These are phyloP conservation scores for Sebastes vulpes DNA, from an alignment of 2,797 vertebrate genomes.

Conservation along the genomic window DNA sequence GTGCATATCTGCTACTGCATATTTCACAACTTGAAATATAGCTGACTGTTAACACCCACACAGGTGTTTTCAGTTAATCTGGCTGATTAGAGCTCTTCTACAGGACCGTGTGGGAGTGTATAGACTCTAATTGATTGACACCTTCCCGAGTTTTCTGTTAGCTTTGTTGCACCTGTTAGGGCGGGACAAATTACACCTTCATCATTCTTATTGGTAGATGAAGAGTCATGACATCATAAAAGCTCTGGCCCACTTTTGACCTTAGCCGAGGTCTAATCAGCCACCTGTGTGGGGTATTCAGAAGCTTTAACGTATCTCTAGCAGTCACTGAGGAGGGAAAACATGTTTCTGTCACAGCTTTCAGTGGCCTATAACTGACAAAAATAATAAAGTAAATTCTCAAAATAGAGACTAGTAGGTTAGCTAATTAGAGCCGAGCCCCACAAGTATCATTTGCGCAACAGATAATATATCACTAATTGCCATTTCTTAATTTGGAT, in stretches of 20 bases:
- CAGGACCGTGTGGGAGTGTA: not conserved
- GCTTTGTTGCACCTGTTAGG: not conserved
- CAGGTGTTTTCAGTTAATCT: not conserved
- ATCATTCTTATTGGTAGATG: not conserved
- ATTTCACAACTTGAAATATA: not conserved
- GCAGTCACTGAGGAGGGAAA: not conserved
- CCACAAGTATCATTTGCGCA: constrained; percentile 33
- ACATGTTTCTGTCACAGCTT: constrained; percentile 3
- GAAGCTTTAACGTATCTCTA: not conserved
- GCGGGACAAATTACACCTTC: not conserved
- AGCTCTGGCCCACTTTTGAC: not conserved
- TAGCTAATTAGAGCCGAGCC: constrained; percentile 43
- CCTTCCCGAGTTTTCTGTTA: not conserved
- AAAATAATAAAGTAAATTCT: constrained; percentile 43
- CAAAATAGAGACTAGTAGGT: constrained; percentile 37
- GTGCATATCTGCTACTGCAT: not conserved
- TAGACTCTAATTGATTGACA: not conserved
- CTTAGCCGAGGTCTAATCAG: not conserved
- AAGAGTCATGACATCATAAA: not conserved
- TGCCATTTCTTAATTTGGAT: constrained; percentile 12
- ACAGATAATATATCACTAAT: constrained; percentile 30
- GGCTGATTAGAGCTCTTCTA: not conserved
- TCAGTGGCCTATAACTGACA: constrained; percentile 34
- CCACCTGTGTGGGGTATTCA: not conserved
- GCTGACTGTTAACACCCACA: not conserved